Base-by-base conservation (phyloP, 2,888 invertebrate species). In the Palloptera scutellata region DNA sequence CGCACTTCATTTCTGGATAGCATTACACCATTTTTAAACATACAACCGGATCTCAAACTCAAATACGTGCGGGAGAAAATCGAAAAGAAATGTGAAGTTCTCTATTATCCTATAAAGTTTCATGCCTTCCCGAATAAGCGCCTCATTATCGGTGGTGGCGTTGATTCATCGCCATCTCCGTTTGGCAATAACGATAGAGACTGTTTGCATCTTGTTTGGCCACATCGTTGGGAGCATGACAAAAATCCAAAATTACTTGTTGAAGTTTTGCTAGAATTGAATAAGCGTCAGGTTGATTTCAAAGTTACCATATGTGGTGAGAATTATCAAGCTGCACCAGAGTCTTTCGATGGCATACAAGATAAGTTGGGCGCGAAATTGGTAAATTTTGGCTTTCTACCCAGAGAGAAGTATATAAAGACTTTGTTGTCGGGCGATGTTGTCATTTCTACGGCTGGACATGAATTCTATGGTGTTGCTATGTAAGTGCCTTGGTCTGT, bases 211-310 rank as follows among this genome's bases (percentile, higher is more conserved):
- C 87, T 92, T 66, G 87, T 91, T 8, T 92, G 92, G 92, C 90
- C 92, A 0, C 92, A 92, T 83, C 86, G 92, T 76, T 92, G 92
- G 91, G 92, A 92, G 81, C 91, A 91, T 81, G 92, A 92, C 79
- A 92, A 92, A 83, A 89, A 90, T 78, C 92, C 92, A 0, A 88
- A 89, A 55, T 81, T 87, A 15, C 88, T 92, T 75, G 89, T 91
- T 68, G 81, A 87, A 45, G 86, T 88, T 1, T 75, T 90, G 6
- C 78, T 85, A 67, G 83, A 83, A 67, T 78, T 90, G 40, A 85
- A 86, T 61, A 86, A 87, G 55, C 84, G 87, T 12, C 86, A 87
- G 20, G 79, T 86, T 12, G 82, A 87, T 64, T 92, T 92, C 78
- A 81, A 84, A 68, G 81, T 91, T 19, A 83, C 85, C 10, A 85